Evolutionary conservation across 1,140 invertebrate genomes (phyloP).

Genomic region (Nasonia longicornis): DNA sequence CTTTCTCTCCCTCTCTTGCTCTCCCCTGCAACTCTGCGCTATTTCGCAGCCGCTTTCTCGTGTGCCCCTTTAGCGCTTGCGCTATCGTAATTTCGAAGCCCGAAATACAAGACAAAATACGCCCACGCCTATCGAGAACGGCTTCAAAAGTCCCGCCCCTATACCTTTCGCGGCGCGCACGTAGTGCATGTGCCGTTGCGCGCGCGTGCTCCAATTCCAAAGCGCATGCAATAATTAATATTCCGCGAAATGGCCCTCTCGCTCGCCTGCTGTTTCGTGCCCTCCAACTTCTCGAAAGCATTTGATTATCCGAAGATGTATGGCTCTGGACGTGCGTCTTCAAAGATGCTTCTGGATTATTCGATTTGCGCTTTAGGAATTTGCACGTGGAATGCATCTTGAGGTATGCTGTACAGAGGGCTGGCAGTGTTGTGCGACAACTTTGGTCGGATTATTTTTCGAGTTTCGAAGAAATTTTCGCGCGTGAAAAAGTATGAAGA

Average conservation of each 20-base stretch:
- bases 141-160: neutral
- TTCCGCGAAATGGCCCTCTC: neutral
- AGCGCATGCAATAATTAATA: slow-evolving; percentile 1
- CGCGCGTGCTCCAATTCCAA: neutral
- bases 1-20: neutral
- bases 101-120: slow-evolving; percentile 3
- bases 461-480: too few relatives aligned
- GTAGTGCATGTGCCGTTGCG: too few relatives aligned
- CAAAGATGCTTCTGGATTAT: neutral
- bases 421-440: too few relatives aligned
- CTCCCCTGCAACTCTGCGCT: neutral
- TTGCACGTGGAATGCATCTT: neutral
- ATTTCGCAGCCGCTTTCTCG: neutral
- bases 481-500: too few relatives aligned
- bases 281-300: neutral
- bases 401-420: too few relatives aligned
- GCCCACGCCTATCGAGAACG: neutral
- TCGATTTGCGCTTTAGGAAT: neutral
- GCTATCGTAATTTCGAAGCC: slow-evolving; percentile 8
- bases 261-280: neutral
- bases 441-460: too few relatives aligned
- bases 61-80: too few relatives aligned
- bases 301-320: neutral
- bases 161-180: too few relatives aligned
- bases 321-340: neutral